Conservation (phyloP, 1,140 invertebrate species). For the Saccostrea echinata region DNA sequence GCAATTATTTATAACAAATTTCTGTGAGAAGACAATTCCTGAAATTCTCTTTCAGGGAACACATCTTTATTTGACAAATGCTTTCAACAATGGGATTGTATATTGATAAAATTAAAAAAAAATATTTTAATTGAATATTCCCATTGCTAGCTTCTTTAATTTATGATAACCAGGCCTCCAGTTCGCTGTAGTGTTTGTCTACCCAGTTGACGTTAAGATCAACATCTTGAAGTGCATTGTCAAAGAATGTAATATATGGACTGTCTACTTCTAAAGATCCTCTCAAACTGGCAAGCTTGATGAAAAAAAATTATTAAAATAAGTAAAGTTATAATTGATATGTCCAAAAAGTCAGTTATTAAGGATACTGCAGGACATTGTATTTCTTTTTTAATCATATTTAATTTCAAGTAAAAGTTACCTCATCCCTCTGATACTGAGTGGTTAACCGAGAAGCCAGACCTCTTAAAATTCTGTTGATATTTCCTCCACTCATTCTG, state of each 20-base stretch:
- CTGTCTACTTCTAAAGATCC: background rate
- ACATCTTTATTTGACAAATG: too few relatives aligned
- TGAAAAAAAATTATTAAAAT: background rate
- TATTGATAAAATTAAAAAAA: too few relatives aligned
- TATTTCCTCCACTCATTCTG: background rate
- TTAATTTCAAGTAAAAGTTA: background rate
- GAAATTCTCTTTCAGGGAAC: too few relatives aligned
- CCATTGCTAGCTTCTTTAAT: too few relatives aligned
- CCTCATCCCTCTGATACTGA: slow-evolving; percentile 19
- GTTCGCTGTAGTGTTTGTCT: background rate
- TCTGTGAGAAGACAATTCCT: too few relatives aligned
- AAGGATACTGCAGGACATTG: too few relatives aligned
- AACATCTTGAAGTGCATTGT: background rate
- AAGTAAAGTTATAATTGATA: background rate
- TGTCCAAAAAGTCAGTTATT: background rate
- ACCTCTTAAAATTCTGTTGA: background rate
- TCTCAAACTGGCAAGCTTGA: background rate
- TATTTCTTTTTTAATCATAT: too few relatives aligned
- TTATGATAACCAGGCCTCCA: background rate
- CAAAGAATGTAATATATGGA: background rate
- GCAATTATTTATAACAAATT: too few relatives aligned
- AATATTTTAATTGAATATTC: too few relatives aligned
- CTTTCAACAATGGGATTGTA: too few relatives aligned
- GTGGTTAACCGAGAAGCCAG: background rate
- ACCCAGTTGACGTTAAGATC: background rate